Conservation (phyloP, 2,113 vertebrate species). For the Ceyx margarethae region DNA sequence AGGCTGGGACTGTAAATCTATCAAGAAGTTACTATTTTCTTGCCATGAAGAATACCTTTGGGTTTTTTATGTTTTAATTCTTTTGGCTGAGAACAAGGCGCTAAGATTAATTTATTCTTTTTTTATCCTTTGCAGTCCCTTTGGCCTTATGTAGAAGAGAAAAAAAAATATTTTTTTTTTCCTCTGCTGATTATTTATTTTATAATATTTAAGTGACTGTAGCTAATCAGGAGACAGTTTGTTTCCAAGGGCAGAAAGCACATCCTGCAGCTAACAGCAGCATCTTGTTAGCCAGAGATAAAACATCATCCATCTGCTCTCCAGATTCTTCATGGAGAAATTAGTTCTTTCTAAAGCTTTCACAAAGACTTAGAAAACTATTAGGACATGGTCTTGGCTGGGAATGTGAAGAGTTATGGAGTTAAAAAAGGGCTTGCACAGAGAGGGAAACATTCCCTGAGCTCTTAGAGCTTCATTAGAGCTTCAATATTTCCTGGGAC, state of each 20-base stretch:
- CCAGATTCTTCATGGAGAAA: not conserved
- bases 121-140: not conserved
- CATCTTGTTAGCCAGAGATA: not conserved
- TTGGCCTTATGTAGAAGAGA: not conserved
- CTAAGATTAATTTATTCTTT: not conserved
- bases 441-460: not conserved
- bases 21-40: not conserved
- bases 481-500: not conserved
- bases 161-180: fast-evolving
- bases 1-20: not conserved
- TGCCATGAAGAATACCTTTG: not conserved
- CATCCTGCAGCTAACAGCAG: not conserved
- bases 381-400: not conserved
- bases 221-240: constrained; percentile 8
- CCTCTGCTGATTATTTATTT: not conserved
- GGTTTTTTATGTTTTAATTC: not conserved
- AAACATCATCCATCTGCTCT: constrained; percentile 13
- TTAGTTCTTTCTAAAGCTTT: not conserved
- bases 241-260: not conserved
- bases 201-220: not conserved
- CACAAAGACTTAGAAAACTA: not conserved
- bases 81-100: not conserved
- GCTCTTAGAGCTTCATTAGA: not conserved
- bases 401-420: not conserved
- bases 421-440: not conserved